Evolutionary conservation across 2,888 invertebrate genomes (phyloP), one percentile per base, ranked within the genome.

Genomic region (Himalopsyche japonica): DNA sequence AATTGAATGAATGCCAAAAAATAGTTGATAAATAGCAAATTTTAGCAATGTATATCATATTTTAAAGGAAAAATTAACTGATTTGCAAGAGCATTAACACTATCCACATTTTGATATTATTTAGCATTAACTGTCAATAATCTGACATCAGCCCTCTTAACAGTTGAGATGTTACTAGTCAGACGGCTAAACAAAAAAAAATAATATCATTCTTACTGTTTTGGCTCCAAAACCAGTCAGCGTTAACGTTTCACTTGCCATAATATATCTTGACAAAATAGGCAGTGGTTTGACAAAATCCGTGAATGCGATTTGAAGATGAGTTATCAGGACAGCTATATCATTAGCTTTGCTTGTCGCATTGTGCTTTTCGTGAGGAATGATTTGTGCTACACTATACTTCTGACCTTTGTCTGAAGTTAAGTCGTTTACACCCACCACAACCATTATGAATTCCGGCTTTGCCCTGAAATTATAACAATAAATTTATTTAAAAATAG

Each of bases 171-270:
- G n/a, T n/a, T n/a, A n/a, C n/a, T n/a, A n/a, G n/a, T n/a, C n/a
- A n/a, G n/a, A n/a, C n/a, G n/a, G n/a, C n/a, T n/a, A n/a, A n/a
- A n/a, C n/a, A n/a, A n/a, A n/a, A n/a, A n/a, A n/a, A n/a, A n/a
- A n/a, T n/a, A n/a, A n/a, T n/a, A 43, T 57, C 6, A 34, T 48
- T 48, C 82, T 83, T 79, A 86, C 86, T 12, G 57, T 76, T 8
- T 70, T 20, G 7, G 82, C 48, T 78, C 86, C 86, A 48, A 84
- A 85, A 12, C 86, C 86, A 76, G 83, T 86, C 34, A 86, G 83
- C 30, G 77, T 82, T 20, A 85, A 24, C 37, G 34, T 24, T 37
- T 64, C 83, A 0, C 47, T 77, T 1, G n/a, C 48, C 12, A 37
- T 34, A 18, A 86, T 79, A 24, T 37, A 85, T 57, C 76, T 70